These are phyloP conservation scores for Toxostoma redivivum DNA, from an alignment of 2,113 vertebrate genomes.

Conservation along the genomic window DNA sequence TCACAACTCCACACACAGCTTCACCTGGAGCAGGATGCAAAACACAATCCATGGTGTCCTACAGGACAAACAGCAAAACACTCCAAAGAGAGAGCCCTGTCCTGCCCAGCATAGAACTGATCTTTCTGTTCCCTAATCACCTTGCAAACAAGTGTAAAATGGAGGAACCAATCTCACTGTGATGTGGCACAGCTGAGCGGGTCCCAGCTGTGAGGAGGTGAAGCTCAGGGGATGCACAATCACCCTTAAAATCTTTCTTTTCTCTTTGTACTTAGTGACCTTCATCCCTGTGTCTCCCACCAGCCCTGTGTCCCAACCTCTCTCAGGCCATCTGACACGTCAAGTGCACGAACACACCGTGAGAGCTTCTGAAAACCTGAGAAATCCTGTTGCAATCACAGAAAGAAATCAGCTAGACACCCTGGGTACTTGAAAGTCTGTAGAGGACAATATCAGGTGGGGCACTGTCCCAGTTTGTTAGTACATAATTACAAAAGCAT, in stretches of 20 bases:
- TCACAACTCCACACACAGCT: rapidly evolving
- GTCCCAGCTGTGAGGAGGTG: background rate
- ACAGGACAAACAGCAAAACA: rapidly evolving
- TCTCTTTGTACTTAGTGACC: background rate
- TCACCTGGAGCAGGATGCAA: rapidly evolving
- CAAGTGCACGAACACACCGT: background rate
- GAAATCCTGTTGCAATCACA: background rate
- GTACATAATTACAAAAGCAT: constrained; percentile 49
- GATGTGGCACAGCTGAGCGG: background rate
- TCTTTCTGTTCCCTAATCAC: rapidly evolving
- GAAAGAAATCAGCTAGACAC: background rate
- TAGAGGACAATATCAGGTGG: constrained; percentile 11
- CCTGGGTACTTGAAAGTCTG: constrained; percentile 10
- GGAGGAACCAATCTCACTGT: rapidly evolving
- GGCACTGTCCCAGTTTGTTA: background rate
- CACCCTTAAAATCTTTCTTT: background rate
- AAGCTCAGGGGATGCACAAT: background rate
- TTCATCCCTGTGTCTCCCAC: background rate
- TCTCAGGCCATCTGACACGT: background rate
- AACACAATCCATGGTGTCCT: rapidly evolving
- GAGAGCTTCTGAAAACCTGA: background rate
- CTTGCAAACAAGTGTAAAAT: background rate
- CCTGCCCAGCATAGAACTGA: rapidly evolving
- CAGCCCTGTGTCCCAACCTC: background rate
- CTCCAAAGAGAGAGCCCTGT: rapidly evolving